Evolutionary conservation across 1,140 invertebrate genomes (phyloP), one percentile per base, ranked within the genome.

Genomic region (Plodia interpunctella): DNA sequence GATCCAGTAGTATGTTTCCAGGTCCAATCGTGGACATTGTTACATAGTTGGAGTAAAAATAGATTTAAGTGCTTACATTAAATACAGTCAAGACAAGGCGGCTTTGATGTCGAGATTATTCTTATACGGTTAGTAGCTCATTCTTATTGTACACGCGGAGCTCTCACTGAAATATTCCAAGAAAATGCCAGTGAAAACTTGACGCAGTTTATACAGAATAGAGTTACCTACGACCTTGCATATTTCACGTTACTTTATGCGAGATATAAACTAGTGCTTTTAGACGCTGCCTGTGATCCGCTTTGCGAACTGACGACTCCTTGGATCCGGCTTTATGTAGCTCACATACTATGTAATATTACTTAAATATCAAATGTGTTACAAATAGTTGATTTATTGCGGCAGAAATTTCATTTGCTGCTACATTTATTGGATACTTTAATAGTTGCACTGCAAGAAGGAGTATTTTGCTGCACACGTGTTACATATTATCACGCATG

Each of bases 241-340:
- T 65, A 60, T 60, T 59, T 65, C 35, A 52, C 28, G 56, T 21
- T 65, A 51, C 38, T 50, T 60, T 54, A 49, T 55, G 52, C 19
- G 20, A 32, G 51, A 53, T 52, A 60, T 54, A 60, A 51, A 51
- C 51, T 52, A 21, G 50, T 38, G 51, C 51, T 60, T 59, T 59
- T 59, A 59, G 51, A 35, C 15, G 58, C 56, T 50, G 49, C 8
- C 18, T 54, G 25, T 25, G 38, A 44, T 44, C 38, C 38, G 13
- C 38, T 44, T 44, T 44, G 38, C 38, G 38, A 44, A 44, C 13
- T 15, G 38, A 44, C 38, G 38, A 44, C 38, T 6, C 15, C 38
- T 44, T 15, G 15, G 38, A 15, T 15, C 38, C 13, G 38, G 38
- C 38, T 17, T 44, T 44, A 44, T 44, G 38, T 17, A 15, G 15